A percentile compares a stretch with the other conserved stretches of the same genome.
phyloP scores from a whole-genome alignment of 2,113 vertebrate species.

The Ammodytes marinus region DNA sequence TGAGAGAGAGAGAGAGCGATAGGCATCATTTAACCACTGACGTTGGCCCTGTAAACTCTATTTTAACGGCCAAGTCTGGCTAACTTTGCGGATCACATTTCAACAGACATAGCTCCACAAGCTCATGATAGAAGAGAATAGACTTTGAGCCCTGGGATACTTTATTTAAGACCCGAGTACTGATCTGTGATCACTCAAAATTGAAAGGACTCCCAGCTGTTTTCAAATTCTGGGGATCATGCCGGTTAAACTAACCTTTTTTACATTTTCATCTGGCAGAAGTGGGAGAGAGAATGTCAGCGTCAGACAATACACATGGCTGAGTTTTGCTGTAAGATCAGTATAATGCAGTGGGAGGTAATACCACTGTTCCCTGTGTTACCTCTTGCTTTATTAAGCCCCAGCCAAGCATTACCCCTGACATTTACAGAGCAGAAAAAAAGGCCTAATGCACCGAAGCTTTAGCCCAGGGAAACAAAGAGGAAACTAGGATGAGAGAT shows the following conservation, averaged over 20 bases:
- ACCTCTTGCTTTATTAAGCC: slow-evolving; percentile 69
- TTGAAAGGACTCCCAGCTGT: slow-evolving; percentile 23
- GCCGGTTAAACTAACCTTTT: slow-evolving; percentile 13
- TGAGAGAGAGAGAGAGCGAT: slow-evolving; percentile 20
- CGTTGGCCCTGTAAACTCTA: slow-evolving; percentile 56
- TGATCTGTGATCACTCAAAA: slow-evolving; percentile 18
- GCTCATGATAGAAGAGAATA: not conserved
- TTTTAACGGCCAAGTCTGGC: slow-evolving; percentile 38
- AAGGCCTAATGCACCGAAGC: slow-evolving; percentile 42
- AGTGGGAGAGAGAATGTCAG: slow-evolving; percentile 66
- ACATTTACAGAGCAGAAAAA: slow-evolving; percentile 76
- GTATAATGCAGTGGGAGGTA: slow-evolving; percentile 48
- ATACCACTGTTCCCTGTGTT: slow-evolving; percentile 60
- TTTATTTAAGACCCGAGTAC: slow-evolving; percentile 4
- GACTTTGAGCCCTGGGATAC: slow-evolving; percentile 13
- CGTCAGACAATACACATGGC: slow-evolving; percentile 47
- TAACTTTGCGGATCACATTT: slow-evolving; percentile 49
- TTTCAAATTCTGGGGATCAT: slow-evolving; percentile 29
- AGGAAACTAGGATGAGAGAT: slow-evolving; percentile 22
- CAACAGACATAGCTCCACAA: slow-evolving; percentile 37
- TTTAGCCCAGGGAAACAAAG: slow-evolving; percentile 43
- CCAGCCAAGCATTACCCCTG: slow-evolving; percentile 76
- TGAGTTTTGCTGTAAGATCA: slow-evolving; percentile 56
- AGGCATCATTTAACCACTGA: slow-evolving; percentile 53
- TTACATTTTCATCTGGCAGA: slow-evolving; percentile 39